phyloP scores from a whole-genome alignment of 2,888 invertebrate species.

The Apamea crenata region DNA sequence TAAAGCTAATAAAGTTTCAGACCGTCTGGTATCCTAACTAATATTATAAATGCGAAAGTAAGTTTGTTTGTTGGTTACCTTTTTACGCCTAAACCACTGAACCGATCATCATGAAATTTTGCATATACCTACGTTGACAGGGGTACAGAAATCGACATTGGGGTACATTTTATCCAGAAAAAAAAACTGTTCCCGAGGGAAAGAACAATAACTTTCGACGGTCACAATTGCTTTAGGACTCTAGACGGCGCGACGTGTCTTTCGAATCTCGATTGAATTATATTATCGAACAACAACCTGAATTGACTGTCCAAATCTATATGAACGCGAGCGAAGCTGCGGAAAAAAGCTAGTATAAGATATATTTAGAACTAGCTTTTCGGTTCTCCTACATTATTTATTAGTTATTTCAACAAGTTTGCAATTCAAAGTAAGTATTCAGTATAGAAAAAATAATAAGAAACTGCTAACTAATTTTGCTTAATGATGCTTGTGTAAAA shows the following conservation, averaged over 20 bases:
- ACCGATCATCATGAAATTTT: neutral
- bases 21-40: neutral
- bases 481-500: slow-evolving; percentile 27
- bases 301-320: neutral
- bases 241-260: neutral
- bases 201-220: neutral
- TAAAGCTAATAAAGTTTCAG: slow-evolving; percentile 11
- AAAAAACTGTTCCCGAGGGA: no score
- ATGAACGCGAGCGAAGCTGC: neutral
- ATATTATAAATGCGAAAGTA: neutral
- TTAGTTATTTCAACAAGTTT: slow-evolving; percentile 26
- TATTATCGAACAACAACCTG: neutral
- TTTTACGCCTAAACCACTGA: neutral
- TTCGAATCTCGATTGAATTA: neutral
- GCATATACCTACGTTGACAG: neutral
- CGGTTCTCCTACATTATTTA: slow-evolving; percentile 22
- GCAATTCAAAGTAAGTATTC: slow-evolving; percentile 25
- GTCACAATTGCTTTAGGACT: neutral
- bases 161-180: no score
- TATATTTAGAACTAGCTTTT: neutral
- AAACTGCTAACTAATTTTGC: slow-evolving; percentile 47
- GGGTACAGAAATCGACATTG: no score
- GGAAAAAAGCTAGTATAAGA: neutral
- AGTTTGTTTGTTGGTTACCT: neutral
- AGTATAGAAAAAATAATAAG: slow-evolving; percentile 10